Evolutionary conservation across 2,888 invertebrate genomes (phyloP).

Genomic region (Acrobasis suavella): DNA sequence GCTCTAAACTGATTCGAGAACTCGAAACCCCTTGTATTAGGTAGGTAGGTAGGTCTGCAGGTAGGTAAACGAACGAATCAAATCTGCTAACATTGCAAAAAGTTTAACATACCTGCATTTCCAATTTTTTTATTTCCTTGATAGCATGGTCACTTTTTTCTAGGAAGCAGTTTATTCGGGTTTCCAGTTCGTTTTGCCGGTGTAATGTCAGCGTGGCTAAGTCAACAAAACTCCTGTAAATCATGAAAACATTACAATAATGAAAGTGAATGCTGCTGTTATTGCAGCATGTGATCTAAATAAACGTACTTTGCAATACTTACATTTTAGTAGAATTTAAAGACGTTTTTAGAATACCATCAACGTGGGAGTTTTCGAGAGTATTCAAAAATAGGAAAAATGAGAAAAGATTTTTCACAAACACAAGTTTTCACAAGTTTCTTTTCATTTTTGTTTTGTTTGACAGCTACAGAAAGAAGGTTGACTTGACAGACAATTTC

Average conservation of each 20-base stretch:
- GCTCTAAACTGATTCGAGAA: no score
- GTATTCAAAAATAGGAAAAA: background rate
- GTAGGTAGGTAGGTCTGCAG: no score
- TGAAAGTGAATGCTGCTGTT: background rate
- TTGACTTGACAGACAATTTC: no score
- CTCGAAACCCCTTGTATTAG: no score
- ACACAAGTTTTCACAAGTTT: background rate
- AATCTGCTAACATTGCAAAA: constrained; percentile 20
- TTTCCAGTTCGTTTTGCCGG: constrained; percentile 66
- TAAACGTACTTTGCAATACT: background rate
- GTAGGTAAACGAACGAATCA: background rate
- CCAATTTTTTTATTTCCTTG: constrained; percentile 58
- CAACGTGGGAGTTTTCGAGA: background rate
- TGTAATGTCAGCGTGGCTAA: constrained; percentile 66
- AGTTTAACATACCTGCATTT: constrained; percentile 56
- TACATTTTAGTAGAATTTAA: constrained; percentile 8
- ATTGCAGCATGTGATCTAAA: background rate
- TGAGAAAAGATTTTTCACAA: no score
- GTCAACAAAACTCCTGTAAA: constrained; percentile 68
- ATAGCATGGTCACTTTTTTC: constrained; percentile 67
- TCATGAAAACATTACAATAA: background rate
- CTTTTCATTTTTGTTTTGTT: constrained; percentile 4
- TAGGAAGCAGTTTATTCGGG: constrained; percentile 56
- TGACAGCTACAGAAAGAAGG: background rate
- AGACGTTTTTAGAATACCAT: background rate